Percentiles rank a stretch among this genome's conserved stretches.
Evolutionary conservation across 92 coral and sea anemone genomes (phyloP).

Genomic region (Palythoa grandiflora): DNA sequence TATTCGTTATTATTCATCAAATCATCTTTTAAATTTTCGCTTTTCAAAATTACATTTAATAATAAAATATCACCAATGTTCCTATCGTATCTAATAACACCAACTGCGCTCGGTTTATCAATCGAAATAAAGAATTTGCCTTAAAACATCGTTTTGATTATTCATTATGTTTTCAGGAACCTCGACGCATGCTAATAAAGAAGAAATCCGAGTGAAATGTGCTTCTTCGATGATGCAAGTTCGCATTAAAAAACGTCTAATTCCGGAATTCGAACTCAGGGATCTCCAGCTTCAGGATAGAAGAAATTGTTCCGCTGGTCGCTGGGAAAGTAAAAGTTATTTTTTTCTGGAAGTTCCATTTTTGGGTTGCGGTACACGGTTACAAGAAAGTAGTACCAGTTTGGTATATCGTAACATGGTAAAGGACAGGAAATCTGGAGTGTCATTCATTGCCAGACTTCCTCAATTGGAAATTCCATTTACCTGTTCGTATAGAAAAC

Average conservation of each 20-base stretch:
- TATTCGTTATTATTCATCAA: no score
- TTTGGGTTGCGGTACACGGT: constrained; percentile 42
- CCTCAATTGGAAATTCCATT: constrained; percentile 39
- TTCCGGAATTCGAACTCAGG: constrained; percentile 32
- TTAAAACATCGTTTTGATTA: neutral
- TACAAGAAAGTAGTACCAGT: constrained; percentile 9
- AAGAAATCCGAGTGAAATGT: constrained; percentile 40
- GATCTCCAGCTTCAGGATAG: neutral
- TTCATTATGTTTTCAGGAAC: neutral
- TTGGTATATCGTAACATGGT: constrained; percentile 40
- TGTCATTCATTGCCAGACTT: constrained; percentile 2
- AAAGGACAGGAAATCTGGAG: neutral
- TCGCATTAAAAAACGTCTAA: constrained; percentile 15
- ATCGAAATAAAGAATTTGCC: neutral
- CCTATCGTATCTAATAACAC: no score
- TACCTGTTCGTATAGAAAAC: constrained; percentile 33
- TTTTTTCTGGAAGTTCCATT: constrained; percentile 40
- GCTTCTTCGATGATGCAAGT: constrained; percentile 45
- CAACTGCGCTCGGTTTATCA: neutral
- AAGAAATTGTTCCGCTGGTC: constrained; percentile 6
- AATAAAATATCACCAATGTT: no score
- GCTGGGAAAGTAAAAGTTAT: constrained; percentile 19
- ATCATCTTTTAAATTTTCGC: no score
- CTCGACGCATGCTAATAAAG: constrained; percentile 9
- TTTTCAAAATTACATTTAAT: no score